Conservation (phyloP, 2,888 invertebrate species). For the Cyaniris semiargus region DNA sequence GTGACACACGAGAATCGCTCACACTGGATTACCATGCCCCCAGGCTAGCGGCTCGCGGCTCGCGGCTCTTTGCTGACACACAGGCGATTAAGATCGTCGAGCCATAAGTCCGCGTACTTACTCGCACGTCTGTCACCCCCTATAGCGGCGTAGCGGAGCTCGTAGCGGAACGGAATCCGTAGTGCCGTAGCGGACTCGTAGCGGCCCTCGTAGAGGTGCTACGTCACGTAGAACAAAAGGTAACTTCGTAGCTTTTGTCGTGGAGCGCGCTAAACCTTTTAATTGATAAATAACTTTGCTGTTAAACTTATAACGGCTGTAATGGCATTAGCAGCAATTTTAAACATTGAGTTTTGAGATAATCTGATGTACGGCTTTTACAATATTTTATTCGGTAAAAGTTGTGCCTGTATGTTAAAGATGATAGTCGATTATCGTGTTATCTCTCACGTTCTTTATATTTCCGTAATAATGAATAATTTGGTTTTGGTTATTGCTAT, state of each 20-base stretch:
- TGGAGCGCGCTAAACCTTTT: constrained; percentile 3
- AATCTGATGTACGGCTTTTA: not conserved
- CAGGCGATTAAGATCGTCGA: no score
- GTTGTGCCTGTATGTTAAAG: no score
- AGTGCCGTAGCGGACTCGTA: constrained; percentile 13
- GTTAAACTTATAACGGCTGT: not conserved
- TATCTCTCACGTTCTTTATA: no score
- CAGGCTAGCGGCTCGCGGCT: no score
- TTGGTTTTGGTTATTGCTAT: no score
- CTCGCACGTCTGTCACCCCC: no score
- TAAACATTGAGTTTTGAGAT: not conserved
- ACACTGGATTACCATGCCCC: no score
- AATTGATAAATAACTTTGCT: constrained; percentile 22
- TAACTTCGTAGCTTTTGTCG: constrained; percentile 17
- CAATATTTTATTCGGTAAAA: not conserved
- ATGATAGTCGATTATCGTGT: not conserved
- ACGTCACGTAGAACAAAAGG: constrained; percentile 31
- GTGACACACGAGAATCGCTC: no score
- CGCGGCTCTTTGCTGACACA: no score
- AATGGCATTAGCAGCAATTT: not conserved
- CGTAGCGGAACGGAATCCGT: constrained; percentile 10
- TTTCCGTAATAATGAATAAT: no score
- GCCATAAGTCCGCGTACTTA: no score
- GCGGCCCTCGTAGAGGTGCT: constrained; percentile 25
- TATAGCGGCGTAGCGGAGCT: constrained; percentile 1